Evolutionary conservation across 1,140 invertebrate genomes (phyloP), one percentile per base, ranked within the genome.

Genomic region (Lineus longissimus): DNA sequence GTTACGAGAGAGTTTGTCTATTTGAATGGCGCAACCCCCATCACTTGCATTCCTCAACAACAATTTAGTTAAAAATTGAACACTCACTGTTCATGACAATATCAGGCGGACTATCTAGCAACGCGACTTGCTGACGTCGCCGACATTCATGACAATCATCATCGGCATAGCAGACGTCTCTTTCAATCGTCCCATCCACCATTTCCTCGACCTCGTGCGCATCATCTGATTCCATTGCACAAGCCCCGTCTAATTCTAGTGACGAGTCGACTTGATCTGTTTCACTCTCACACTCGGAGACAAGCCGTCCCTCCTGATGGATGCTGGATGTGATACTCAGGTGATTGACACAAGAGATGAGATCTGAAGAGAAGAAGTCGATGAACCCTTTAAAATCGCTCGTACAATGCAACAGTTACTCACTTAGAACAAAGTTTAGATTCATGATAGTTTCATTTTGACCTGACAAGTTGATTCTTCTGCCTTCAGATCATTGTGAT

Each of bases 261-360:
- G 55, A 41, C 11, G 55, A 58, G 27, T 65, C 59, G 19, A 4
- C 9, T 2, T 13, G 9, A 2, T 61, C 59, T 0, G 33, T 55
- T 23, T 47, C 11, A 6, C 43, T 22, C 1, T n/a, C 33, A 47
- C 40, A 47, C 2, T 0, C 30, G 33, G 23, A 29, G 27, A 11
- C 63, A 47, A 1, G 54, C 40, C n/a, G 69, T 36, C 33, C 33
- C 15, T 36, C 64, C 1, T 58, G 62, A 1, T 55, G 59, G 19
- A 77, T 68, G 22, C 66, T 64, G 0, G 74, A 75, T 9, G 66
- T 63, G 13, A 77, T 73, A 68, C 69, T 76, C n/a, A 78, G 59
- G 41, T 78, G 76, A 27, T 72, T 61, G 0, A 66, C 69, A 63
- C 76, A 78, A 22, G 70, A 70, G 29, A 78, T 73, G 58, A 78